A percentile compares a stretch with the other conserved stretches of the same genome.
These are phyloP conservation scores for Phocoena sinus DNA, from an alignment of 2,113 vertebrate species.

Conservation along the genomic window DNA sequence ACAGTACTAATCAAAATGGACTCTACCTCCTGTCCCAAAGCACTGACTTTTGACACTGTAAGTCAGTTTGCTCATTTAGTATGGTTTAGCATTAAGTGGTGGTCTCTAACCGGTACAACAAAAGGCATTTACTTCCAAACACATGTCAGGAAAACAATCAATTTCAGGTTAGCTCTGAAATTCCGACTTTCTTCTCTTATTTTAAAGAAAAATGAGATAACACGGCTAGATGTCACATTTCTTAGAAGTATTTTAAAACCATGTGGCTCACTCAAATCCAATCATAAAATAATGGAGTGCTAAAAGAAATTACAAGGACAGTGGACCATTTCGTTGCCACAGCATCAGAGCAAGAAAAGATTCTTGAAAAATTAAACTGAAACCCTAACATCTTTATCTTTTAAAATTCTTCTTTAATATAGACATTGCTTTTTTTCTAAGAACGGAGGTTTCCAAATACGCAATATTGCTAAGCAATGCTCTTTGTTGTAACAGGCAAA, in stretches of 20 bases:
- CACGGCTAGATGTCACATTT: background rate
- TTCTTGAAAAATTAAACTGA: conserved; percentile 14
- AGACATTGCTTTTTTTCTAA: background rate
- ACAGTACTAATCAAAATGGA: background rate
- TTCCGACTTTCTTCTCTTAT: background rate
- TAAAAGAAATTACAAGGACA: background rate
- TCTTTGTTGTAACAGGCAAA: background rate
- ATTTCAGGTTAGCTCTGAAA: background rate
- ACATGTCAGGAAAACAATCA: background rate
- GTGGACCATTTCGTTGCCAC: background rate
- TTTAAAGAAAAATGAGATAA: background rate
- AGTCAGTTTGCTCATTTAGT: background rate
- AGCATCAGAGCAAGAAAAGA: background rate
- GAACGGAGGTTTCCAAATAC: conserved; percentile 7
- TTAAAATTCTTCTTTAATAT: background rate
- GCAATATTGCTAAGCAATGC: background rate
- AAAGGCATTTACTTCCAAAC: conserved; percentile 16
- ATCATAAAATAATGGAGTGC: background rate
- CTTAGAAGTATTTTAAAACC: conserved; percentile 34
- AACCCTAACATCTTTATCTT: conserved; percentile 11
- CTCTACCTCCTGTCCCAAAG: background rate
- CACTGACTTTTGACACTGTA: background rate
- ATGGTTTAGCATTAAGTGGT: background rate
- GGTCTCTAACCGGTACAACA: background rate
- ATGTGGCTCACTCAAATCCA: background rate